Evolutionary conservation across 2,113 vertebrate species (phyloP).

Genomic region (Vulpes lagopus): DNA sequence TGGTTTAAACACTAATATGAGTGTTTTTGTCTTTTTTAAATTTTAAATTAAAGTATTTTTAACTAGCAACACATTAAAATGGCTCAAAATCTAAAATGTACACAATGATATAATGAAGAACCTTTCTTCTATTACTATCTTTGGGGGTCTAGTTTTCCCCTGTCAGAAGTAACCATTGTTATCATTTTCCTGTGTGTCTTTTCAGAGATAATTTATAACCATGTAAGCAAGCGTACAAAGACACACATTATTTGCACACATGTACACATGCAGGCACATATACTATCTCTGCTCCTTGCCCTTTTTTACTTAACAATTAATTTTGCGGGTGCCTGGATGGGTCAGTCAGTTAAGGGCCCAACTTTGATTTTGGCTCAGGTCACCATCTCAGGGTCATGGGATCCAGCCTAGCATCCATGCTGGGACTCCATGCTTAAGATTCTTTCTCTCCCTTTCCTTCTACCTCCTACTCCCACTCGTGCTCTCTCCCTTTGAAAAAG

Average conservation of each 20-base stretch:
- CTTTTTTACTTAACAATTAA: neutral
- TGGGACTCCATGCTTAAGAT: neutral
- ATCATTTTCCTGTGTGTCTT: neutral
- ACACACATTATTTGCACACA: neutral
- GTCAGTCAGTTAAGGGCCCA: neutral
- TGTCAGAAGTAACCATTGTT: neutral
- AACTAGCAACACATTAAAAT: neutral
- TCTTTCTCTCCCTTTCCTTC: neutral
- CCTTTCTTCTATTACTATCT: neutral
- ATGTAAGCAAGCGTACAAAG: neutral
- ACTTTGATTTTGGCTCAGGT: neutral
- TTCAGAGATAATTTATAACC: neutral
- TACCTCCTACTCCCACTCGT: neutral
- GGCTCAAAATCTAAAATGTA: neutral
- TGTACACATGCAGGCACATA: neutral
- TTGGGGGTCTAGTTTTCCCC: neutral
- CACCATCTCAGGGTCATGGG: neutral
- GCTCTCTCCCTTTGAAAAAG: no score
- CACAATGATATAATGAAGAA: neutral
- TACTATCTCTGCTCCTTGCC: neutral
- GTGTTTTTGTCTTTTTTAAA: neutral
- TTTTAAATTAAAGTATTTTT: neutral
- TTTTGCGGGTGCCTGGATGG: neutral
- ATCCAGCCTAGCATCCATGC: neutral
- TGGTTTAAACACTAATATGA: neutral